A percentile compares a stretch with the other conserved stretches of the same genome.
phyloP scores from a whole-genome alignment of 2,888 invertebrate species.

The Scotopteryx bipunctaria region DNA sequence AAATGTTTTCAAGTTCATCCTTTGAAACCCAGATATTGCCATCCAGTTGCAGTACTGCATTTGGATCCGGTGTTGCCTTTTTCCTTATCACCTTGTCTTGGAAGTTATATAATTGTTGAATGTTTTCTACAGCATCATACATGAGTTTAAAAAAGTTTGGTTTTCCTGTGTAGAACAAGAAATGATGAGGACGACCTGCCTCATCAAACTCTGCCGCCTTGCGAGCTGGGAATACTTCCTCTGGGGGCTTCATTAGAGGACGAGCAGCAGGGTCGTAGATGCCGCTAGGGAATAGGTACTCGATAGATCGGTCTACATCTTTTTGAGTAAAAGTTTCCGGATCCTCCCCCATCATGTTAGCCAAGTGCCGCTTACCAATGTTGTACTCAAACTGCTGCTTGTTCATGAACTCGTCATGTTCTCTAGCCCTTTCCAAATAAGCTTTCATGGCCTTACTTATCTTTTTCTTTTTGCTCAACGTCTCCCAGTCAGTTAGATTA shows the following conservation, averaged over 20 bases:
- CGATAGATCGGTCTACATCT: constrained; percentile 93
- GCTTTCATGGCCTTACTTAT: constrained; percentile 95
- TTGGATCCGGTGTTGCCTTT: constrained; percentile 84
- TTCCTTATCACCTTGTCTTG: constrained; percentile 88
- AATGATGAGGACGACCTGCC: constrained; percentile 95
- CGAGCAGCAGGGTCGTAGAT: constrained; percentile 92
- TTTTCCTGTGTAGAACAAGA: constrained; percentile 94
- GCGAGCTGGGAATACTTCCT: constrained; percentile 91
- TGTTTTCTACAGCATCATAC: constrained; percentile 89
- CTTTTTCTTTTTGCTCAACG: constrained; percentile 80
- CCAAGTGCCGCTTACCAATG: constrained; percentile 96
- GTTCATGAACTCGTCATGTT: constrained; percentile 93
- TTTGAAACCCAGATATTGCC: constrained; percentile 85
- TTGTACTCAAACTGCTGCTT: constrained; percentile 91
- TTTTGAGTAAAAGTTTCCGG: constrained; percentile 93
- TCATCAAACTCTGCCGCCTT: constrained; percentile 96
- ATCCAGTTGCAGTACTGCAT: constrained; percentile 74
- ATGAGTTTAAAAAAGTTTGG: constrained; percentile 93
- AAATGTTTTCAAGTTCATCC: constrained; percentile 83
- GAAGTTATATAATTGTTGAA: constrained; percentile 86
- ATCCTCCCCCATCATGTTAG: constrained; percentile 99
- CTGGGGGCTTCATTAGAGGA: constrained; percentile 95
- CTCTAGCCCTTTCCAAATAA: constrained; percentile 91
- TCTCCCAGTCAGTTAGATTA: constrained; percentile 72
- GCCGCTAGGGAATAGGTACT: constrained; percentile 98